These are phyloP conservation scores for Erinaceus europaeus DNA, from an alignment of 2,113 vertebrate genomes.

Conservation along the genomic window DNA sequence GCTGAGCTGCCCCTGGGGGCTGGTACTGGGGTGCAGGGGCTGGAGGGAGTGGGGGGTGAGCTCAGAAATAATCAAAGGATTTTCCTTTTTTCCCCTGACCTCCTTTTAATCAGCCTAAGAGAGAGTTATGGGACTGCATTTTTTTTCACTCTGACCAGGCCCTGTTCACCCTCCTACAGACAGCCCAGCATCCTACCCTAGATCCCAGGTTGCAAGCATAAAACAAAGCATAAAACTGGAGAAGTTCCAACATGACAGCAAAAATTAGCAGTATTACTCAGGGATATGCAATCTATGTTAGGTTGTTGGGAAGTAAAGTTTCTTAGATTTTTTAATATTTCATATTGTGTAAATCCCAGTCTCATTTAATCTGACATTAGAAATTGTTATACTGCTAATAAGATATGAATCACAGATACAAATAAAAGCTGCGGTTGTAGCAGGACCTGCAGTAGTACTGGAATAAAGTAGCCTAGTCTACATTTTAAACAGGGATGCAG, in stretches of 20 bases:
- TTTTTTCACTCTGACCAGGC: too few relatives aligned
- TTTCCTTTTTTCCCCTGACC: too few relatives aligned
- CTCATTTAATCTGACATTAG: conserved; percentile 39
- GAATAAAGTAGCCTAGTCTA: not conserved
- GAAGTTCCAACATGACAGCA: not conserved
- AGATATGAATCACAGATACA: conserved; percentile 31
- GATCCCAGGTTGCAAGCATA: too few relatives aligned
- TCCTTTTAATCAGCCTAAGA: too few relatives aligned
- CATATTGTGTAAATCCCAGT: conserved; percentile 31
- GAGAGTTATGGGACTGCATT: too few relatives aligned
- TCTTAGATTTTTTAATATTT: not conserved
- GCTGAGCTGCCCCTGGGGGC: too few relatives aligned
- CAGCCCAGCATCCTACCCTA: too few relatives aligned
- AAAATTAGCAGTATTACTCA: not conserved
- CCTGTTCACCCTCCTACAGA: too few relatives aligned
- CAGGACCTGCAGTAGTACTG: not conserved
- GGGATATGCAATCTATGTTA: not conserved
- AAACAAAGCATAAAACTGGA: not conserved
- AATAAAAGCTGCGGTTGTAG: not conserved
- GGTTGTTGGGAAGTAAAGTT: not conserved
- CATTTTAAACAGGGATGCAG: not conserved
- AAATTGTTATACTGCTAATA: conserved; percentile 26
- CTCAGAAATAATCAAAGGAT: too few relatives aligned
- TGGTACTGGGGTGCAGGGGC: too few relatives aligned
- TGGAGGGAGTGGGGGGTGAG: too few relatives aligned